Base-by-base conservation (phyloP, 2,113 vertebrate species). In the Menura novaehollandiae region DNA sequence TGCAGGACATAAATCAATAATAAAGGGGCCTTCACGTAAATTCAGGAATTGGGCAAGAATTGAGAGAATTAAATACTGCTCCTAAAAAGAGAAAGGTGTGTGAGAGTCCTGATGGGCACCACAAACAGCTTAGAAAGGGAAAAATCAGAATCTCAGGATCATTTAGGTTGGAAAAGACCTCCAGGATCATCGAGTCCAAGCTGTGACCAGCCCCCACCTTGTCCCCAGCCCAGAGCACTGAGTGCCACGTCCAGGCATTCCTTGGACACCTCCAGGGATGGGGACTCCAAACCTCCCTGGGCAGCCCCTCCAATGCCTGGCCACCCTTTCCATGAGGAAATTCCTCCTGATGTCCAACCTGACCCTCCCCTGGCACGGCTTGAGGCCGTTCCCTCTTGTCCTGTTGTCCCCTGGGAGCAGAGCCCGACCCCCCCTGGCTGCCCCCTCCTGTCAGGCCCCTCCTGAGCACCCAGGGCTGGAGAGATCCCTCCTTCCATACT, bases 101-200 rank as follows among this genome's bases (percentile, higher is more conserved):
- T 1, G 32, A 32, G 43, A 17, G 39, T 4, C 44, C 39, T 1
- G 28, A 1, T 1, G 0, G 7, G 72, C 55, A 56, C 30, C 71
- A 80, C 37, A 32, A 56, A 62, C 10, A 10, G 66, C 28, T 63
- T 13, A 28, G 46, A 74, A 78, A 47, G 21, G 30, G 5, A 27
- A 39, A 82, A 22, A 26, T 41, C 30, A 28, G 44, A 37, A 69
- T 18, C 4, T 3, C 0, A 11, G 41, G 22, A 27, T 56, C 17
- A 13, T 0, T 21, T 32, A 55, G 41, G 24, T 3, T 44, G 39
- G 60, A 35, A 64, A 53, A 78, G 37, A 28, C 19, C 47, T 78
- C 17, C 11, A 14, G 15, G 35, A 37, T 9, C 44, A 60, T 1
- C 2, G 7, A 33, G 41, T 6, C 44, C 56, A 2, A 22, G 6